A percentile compares a stretch with the other conserved stretches of the same genome.
phyloP scores from a whole-genome alignment of 2,113 vertebrate species.

The Rattus rattus region DNA sequence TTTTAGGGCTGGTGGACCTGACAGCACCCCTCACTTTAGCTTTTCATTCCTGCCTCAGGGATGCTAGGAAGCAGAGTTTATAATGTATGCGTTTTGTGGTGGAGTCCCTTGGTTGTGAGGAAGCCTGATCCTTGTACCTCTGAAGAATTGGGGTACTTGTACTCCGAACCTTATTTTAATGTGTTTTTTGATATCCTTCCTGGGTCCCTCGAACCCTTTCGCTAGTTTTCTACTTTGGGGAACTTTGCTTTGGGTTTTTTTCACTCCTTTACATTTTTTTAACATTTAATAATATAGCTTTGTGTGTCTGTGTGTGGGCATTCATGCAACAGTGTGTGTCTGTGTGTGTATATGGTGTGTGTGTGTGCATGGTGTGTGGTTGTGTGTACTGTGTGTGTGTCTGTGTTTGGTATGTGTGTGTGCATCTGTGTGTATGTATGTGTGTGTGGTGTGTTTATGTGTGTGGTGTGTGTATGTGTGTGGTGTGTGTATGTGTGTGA shows the following conservation, averaged over 20 bases:
- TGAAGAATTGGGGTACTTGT: not conserved
- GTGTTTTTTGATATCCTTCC: constrained; percentile 17
- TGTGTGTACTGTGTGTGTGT: too few species aligned
- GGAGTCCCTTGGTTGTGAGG: not conserved
- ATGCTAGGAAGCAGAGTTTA: not conserved
- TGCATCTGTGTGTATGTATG: not conserved
- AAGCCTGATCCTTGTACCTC: not conserved
- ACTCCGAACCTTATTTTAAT: not conserved
- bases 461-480: too few species aligned
- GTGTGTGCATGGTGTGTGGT: too few species aligned
- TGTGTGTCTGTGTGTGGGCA: not conserved
- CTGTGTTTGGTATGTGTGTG: too few species aligned
- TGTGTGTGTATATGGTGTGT: not conserved
- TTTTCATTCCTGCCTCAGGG: not conserved
- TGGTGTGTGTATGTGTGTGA: too few species aligned
- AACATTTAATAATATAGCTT: not conserved
- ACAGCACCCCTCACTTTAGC: not conserved
- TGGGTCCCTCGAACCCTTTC: not conserved
- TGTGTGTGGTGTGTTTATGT: not conserved
- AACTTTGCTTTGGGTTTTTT: not conserved
- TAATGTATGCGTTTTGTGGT: not conserved
- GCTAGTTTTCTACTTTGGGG: not conserved
- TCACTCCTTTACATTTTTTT: not conserved
- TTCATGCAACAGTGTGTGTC: not conserved
- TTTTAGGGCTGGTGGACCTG: not conserved